phyloP scores from a whole-genome alignment of 2,113 vertebrate species.

The Geococcyx californianus region DNA sequence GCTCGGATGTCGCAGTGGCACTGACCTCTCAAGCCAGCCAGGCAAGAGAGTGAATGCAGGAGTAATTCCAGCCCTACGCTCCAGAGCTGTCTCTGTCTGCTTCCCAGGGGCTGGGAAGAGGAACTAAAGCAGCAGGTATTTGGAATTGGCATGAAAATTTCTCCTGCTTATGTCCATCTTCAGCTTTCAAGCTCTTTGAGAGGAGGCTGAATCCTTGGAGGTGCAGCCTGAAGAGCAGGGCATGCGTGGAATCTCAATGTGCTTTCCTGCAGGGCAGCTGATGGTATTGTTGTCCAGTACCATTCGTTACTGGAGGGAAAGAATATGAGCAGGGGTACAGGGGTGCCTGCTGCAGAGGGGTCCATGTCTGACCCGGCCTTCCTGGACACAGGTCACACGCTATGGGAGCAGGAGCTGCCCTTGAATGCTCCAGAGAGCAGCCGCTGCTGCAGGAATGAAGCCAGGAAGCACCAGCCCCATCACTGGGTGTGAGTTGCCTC shows the following conservation, averaged over 20 bases:
- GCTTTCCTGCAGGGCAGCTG: not conserved
- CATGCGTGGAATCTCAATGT: rapidly evolving
- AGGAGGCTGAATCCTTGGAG: not conserved
- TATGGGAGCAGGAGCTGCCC: not conserved
- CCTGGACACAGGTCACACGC: too few species aligned
- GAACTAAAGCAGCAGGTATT: not conserved
- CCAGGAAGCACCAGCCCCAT: too few species aligned
- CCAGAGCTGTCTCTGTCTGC: not conserved
- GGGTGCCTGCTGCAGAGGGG: not conserved
- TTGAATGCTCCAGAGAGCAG: not conserved
- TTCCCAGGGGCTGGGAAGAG: not conserved
- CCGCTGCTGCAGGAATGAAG: too few species aligned
- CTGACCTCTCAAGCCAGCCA: not conserved
- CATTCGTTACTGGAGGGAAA: too few species aligned
- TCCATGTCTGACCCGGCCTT: not conserved
- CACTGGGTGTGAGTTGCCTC: not conserved
- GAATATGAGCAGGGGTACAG: not conserved
- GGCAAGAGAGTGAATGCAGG: rapidly evolving
- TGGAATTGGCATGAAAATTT: rapidly evolving
- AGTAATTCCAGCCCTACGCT: not conserved
- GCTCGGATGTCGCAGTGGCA: not conserved
- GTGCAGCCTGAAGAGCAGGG: not conserved
- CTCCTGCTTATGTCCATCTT: rapidly evolving
- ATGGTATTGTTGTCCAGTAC: not conserved
- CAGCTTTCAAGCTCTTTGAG: not conserved